Conservation (phyloP, 2,888 invertebrate genomes). For the Heliconius hortense region DNA sequence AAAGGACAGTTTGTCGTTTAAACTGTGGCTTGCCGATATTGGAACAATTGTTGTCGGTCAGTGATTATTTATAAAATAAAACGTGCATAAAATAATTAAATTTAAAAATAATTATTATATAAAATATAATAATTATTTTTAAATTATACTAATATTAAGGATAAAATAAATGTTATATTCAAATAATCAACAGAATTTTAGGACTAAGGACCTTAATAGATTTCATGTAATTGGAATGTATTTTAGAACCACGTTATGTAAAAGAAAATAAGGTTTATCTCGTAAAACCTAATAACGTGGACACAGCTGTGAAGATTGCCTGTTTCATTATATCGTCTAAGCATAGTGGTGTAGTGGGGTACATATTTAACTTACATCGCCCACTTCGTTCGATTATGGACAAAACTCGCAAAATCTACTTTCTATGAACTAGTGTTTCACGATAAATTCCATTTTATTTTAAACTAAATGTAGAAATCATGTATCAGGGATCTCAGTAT, state of each 20-base stretch:
- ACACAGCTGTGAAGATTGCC: slow-evolving; percentile 12
- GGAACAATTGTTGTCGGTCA: background rate
- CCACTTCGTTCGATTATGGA: slow-evolving; percentile 1
- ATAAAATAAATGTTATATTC: background rate
- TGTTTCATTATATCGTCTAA: background rate
- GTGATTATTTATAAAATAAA: background rate
- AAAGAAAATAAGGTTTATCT: slow-evolving; percentile 16
- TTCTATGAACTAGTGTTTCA: background rate
- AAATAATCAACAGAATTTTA: background rate
- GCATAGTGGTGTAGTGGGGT: background rate
- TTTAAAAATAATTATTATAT: too few relatives aligned
- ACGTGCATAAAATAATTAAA: too few relatives aligned
- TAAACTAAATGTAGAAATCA: too few relatives aligned
- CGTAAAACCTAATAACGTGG: slow-evolving; percentile 11
- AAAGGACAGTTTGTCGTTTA: background rate
- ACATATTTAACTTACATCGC: background rate
- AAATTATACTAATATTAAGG: background rate
- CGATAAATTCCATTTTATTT: too few relatives aligned
- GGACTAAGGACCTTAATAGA: background rate
- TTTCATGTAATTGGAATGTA: background rate
- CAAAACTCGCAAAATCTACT: background rate
- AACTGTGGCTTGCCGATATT: slow-evolving; percentile 7
- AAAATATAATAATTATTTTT: background rate
- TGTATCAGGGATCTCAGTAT: too few relatives aligned
- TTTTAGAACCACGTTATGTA: background rate